Evolutionary conservation across 2,888 invertebrate species (phyloP).

Genomic region (Cotesia congregata): DNA sequence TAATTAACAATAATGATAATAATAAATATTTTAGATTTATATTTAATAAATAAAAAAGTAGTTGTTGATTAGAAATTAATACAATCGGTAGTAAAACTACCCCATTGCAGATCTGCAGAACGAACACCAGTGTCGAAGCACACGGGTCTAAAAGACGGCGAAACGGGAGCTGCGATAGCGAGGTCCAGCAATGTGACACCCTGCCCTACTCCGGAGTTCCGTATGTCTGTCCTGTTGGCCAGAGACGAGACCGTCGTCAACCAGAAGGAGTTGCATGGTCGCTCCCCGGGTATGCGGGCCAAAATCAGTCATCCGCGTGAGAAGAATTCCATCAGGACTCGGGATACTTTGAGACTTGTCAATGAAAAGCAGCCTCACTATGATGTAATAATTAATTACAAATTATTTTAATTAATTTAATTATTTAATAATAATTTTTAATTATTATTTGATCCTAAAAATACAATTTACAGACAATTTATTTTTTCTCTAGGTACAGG

Average conservation of each 20-base stretch:
- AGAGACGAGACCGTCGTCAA: slow-evolving; percentile 74
- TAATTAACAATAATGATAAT: neutral
- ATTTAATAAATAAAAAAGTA: neutral
- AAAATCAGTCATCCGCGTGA: slow-evolving; percentile 65
- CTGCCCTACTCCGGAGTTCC: slow-evolving; percentile 74
- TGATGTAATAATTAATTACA: slow-evolving; percentile 56
- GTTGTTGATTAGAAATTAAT: neutral
- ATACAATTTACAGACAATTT: neutral
- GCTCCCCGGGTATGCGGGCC: slow-evolving; percentile 62
- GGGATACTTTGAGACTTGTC: slow-evolving; percentile 75
- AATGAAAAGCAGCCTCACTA: slow-evolving; percentile 73
- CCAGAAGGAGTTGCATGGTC: slow-evolving; percentile 64
- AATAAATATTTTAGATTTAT: neutral
- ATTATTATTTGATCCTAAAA: too few relatives aligned
- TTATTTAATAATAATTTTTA: neutral
- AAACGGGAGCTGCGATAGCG: slow-evolving; percentile 50
- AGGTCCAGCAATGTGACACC: slow-evolving; percentile 61
- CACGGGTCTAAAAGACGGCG: slow-evolving; percentile 60
- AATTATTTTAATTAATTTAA: slow-evolving; percentile 33
- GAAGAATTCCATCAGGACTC: slow-evolving; percentile 64
- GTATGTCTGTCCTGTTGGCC: slow-evolving; percentile 81
- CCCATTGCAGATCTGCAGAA: slow-evolving; percentile 59
- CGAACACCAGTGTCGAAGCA: slow-evolving; percentile 65
- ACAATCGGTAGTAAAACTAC: slow-evolving; percentile 31
- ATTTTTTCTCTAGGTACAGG: slow-evolving; percentile 61